These are phyloP conservation scores for Oxystoma pomonae DNA, from an alignment of 2,888 invertebrate genomes.

Conservation along the genomic window DNA sequence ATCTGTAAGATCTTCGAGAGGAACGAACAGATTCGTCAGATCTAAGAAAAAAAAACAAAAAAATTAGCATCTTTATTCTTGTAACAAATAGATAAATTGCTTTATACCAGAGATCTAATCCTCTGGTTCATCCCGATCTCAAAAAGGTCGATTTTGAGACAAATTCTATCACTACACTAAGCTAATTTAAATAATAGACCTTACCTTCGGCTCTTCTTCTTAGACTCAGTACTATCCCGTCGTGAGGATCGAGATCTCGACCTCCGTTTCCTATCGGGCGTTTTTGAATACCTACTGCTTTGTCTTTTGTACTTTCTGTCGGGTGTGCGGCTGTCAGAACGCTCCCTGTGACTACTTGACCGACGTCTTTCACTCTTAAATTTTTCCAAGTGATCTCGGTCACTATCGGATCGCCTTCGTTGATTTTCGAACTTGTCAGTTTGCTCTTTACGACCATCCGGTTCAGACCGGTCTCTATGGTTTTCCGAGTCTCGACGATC, in stretches of 20 bases:
- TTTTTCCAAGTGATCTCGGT: background rate
- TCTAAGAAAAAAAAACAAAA: background rate
- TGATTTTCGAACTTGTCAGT: background rate
- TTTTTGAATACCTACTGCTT: constrained; percentile 11
- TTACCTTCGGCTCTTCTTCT: constrained; percentile 15
- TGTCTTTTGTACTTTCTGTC: background rate
- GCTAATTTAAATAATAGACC: too few species aligned
- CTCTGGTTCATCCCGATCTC: too few species aligned
- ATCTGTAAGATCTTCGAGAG: constrained; percentile 14
- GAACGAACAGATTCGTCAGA: constrained; percentile 6
- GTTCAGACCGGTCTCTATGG: background rate
- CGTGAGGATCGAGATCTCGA: constrained; percentile 15
- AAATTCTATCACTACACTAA: too few species aligned
- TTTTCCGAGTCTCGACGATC: background rate
- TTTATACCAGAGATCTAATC: too few species aligned
- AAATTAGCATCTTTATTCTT: too few species aligned
- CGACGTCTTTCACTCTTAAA: constrained; percentile 7
- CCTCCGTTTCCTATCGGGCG: constrained; percentile 10
- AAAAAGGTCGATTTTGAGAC: too few species aligned
- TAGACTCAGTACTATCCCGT: constrained; percentile 17
- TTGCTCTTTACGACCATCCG: background rate
- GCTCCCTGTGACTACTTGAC: constrained; percentile 1
- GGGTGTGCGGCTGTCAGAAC: constrained; percentile 3
- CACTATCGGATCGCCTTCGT: background rate
- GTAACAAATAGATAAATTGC: too few species aligned